phyloP scores from a whole-genome alignment of 2,113 vertebrate genomes.

The Climacteris rufus region DNA sequence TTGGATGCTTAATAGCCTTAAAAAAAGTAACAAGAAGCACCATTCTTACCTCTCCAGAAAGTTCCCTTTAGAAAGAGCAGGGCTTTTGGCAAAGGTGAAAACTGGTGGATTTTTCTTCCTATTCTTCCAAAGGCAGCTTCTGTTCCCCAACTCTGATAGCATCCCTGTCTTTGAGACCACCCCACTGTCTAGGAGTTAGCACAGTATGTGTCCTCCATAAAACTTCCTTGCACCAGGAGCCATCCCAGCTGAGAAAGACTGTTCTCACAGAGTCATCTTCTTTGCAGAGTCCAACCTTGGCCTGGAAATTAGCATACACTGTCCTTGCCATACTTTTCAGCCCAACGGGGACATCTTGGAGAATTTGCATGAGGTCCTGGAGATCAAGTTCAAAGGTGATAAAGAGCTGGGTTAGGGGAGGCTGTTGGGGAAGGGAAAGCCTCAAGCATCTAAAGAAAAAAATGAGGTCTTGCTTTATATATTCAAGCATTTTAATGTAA shows the following conservation, averaged over 20 bases:
- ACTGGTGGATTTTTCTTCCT: not conserved
- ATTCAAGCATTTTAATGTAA: not conserved
- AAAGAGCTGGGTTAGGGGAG: not conserved
- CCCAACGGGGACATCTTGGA: slow-evolving; percentile 92
- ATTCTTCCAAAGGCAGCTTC: not conserved
- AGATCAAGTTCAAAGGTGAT: slow-evolving; percentile 96
- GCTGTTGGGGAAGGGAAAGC: not conserved
- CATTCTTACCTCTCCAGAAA: not conserved
- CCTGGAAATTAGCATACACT: slow-evolving; percentile 95
- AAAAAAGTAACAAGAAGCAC: not conserved
- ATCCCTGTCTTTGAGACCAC: not conserved
- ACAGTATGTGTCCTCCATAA: not conserved
- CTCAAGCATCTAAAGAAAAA: not conserved
- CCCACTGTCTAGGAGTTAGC: not conserved
- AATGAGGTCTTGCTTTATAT: not conserved
- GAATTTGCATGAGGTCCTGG: slow-evolving; percentile 87
- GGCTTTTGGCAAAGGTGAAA: not conserved
- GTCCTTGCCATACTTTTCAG: slow-evolving; percentile 94
- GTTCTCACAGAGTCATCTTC: slow-evolving; percentile 34
- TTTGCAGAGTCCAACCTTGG: slow-evolving; percentile 90
- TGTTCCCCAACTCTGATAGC: not conserved
- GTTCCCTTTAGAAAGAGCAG: not conserved
- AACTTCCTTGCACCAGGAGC: not conserved
- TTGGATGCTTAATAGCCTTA: not conserved
- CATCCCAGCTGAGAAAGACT: not conserved